Conservation (phyloP, 1,140 invertebrate species). For the Hycleus cichorii region DNA sequence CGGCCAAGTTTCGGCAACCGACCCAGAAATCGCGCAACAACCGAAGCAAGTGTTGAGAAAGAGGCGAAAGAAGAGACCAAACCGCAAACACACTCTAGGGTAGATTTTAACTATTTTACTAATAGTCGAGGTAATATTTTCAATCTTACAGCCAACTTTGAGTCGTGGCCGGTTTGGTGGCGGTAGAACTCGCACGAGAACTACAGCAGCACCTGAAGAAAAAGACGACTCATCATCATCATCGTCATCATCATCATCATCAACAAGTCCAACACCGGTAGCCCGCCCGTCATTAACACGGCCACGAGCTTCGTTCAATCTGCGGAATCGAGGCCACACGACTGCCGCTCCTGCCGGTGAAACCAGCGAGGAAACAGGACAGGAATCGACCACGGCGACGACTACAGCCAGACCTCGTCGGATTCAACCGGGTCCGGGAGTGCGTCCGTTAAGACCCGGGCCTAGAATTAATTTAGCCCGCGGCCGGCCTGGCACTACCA, state of each 20-base stretch:
- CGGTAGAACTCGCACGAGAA: slow-evolving; percentile 21
- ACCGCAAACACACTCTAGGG: slow-evolving; percentile 35
- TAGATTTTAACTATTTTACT: slow-evolving; percentile 9
- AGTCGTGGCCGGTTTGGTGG: slow-evolving; percentile 30
- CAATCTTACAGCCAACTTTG: slow-evolving; percentile 5
- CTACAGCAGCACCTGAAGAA: slow-evolving; percentile 28
- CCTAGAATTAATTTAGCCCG: slow-evolving; percentile 49
- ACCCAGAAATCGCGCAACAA: slow-evolving; percentile 24
- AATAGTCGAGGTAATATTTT: slow-evolving; percentile 1
- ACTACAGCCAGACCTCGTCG: slow-evolving; percentile 32
- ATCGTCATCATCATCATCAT: no score
- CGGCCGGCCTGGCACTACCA: slow-evolving; percentile 44
- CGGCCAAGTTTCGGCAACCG: slow-evolving; percentile 32
- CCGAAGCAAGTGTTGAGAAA: slow-evolving; percentile 32
- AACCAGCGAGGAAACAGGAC: slow-evolving; percentile 21
- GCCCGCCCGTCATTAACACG: slow-evolving; percentile 38
- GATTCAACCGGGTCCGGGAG: slow-evolving; percentile 31
- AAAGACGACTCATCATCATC: slow-evolving; percentile 26
- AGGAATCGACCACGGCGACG: slow-evolving; percentile 15
- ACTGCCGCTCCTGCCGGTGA: slow-evolving; percentile 33
- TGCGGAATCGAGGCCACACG: slow-evolving; percentile 43
- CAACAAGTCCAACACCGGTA: background rate
- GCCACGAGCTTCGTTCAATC: slow-evolving; percentile 48
- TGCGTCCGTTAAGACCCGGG: slow-evolving; percentile 48
- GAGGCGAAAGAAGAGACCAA: slow-evolving; percentile 43